Evolutionary conservation across 1,140 invertebrate species (phyloP), one percentile per base, ranked within the genome.

Genomic region (Cydia fagiglandana): DNA sequence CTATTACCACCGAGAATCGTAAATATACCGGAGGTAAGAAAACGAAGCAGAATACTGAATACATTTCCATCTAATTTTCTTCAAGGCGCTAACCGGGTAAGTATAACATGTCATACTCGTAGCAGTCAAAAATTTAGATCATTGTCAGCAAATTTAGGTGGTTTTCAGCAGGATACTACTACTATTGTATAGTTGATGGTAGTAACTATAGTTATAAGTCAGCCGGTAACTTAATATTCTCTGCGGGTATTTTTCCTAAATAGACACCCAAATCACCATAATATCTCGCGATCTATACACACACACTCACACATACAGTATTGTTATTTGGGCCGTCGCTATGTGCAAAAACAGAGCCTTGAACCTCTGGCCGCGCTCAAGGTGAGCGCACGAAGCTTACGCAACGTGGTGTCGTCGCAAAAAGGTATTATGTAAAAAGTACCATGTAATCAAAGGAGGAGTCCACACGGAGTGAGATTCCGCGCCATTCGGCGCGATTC

Each of bases 301-400:
- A 79, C 70, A 81, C 74, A 78, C 79, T 73, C 80, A 79, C 84
- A 82, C 80, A 83, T 66, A 78, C 73, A 61, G 53, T 76, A 74
- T 81, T 84, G 85, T 90, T 88, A 84, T 86, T 88, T 86, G 80
- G 78, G 61, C 76, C 76, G 79, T 76, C 64, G 73, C 73, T 77
- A 73, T 81, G 68, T 85, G 85, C 85, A 91, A 92, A 92, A 91
- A 91, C 81, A 76, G 82, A 87, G 84, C 89, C 91, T 92, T 92
- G 91, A 92, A 92, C 91, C 86, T 83, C 68, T 66, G 85, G 89
- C 30, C 91, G 90, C 83, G 79, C 84, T 88, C 91, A 92, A 91
- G 89, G 90, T 83, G 80, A 90, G 82, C 76, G 81, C 82, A 82
- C 83, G 82, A 78, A 76, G 80, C 78, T 91, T 90, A 88, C 86